A percentile compares a stretch with the other conserved stretches of the same genome.
Conservation (phyloP, 1,140 invertebrate genomes). For the Gonioctena quinquepunctata region DNA sequence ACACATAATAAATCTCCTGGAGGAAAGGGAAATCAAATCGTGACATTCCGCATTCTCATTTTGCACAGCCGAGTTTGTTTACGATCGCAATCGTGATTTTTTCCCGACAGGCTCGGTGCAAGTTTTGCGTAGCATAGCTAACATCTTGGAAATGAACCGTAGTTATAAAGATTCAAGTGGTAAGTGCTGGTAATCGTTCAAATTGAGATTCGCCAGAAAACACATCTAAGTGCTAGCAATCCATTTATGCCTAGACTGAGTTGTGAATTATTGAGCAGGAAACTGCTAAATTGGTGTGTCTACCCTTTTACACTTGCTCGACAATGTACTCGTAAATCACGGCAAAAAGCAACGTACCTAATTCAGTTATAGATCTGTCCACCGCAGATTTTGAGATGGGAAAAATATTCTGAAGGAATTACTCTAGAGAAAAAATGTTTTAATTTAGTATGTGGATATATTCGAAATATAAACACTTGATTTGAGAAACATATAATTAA, state of each 20-base stretch:
- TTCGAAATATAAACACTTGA: too few species aligned
- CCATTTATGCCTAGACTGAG: not conserved
- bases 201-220: not conserved
- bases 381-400: too few species aligned
- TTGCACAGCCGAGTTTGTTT: not conserved
- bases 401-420: too few species aligned
- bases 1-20: not conserved
- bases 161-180: not conserved
- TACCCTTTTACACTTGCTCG: not conserved
- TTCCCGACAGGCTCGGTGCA: not conserved
- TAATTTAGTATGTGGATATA: too few species aligned
- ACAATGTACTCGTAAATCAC: not conserved
- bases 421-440: too few species aligned
- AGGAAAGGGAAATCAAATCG: not conserved
- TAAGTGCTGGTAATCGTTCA: not conserved
- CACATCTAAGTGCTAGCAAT: not conserved
- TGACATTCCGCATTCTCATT: not conserved
- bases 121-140: not conserved
- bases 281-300: not conserved
- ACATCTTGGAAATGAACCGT: not conserved
- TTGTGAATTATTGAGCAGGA: not conserved
- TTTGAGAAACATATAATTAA: too few species aligned
- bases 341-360: not conserved
- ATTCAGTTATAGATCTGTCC: not conserved
- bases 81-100: not conserved